Evolutionary conservation across 2,888 invertebrate species (phyloP), one percentile per base, ranked within the genome.

Genomic region (Papilio protenor): DNA sequence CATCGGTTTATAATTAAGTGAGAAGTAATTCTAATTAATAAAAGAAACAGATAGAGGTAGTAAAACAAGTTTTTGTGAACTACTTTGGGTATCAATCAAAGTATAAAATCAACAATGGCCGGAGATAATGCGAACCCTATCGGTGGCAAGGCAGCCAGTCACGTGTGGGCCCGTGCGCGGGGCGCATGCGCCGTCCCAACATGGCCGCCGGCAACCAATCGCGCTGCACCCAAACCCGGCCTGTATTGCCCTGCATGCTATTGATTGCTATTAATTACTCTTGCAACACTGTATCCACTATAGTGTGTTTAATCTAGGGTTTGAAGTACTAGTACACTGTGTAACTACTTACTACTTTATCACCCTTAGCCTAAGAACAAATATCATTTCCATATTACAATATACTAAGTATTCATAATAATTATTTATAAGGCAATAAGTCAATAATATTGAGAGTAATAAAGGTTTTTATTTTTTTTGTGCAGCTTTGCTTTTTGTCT

Each of bases 111-210:
- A 73, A 76, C 57, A 76, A 78, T 76, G 78, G 78, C 78, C 57
- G 74, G 73, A 71, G 69, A 73, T 77, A 73, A 70, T 75, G 27
- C 59, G 76, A 74, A 76, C 76, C 80, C 78, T 76, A 61, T 75
- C 61, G 64, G 61, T 71, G 16, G 40, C 47, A 59, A 70, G 81
- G 77, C 78, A 79, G 80, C 87, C 84, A 87, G 87, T 87, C 90
- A 89, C 90, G 90, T 91, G 90, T 91, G 89, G 87, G 90, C 82
- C 85, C 83, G 85, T 82, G 84, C 80, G 79, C 78, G 86, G 82
- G 84, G 90, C 92, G 92, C 94, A 92, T 93, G 94, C 93, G 92
- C 90, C 85, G 85, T 90, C 89, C 90, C 89, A 94, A 94, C 86
- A 94, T 94, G 94, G 94, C 94, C 89, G 93, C 84, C 89, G 82